These are phyloP conservation scores for Nycticebus coucang DNA, from an alignment of 2,113 vertebrate species.

Conservation along the genomic window DNA sequence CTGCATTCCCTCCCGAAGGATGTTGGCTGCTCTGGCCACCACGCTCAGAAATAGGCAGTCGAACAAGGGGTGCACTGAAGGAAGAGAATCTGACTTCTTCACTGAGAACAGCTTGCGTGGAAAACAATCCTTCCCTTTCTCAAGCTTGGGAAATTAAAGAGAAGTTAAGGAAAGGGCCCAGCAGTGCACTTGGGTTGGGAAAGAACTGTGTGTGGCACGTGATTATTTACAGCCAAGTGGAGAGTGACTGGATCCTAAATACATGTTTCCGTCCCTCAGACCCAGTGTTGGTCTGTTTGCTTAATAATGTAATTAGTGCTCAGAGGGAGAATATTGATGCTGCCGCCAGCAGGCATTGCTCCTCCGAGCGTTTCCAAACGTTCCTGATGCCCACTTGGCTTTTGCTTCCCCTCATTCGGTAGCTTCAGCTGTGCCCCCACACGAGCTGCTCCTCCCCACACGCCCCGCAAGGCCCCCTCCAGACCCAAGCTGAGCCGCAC, in stretches of 20 bases:
- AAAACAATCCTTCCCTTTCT: background rate
- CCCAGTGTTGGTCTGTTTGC: conserved; percentile 85
- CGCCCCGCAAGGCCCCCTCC: background rate
- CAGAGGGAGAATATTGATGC: conserved; percentile 84
- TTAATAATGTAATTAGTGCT: conserved; percentile 87
- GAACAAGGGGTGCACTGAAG: background rate
- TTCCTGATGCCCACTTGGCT: conserved; percentile 73
- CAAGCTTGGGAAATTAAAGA: background rate
- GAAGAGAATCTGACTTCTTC: background rate
- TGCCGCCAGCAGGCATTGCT: conserved; percentile 81
- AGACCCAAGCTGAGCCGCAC: too few relatives aligned
- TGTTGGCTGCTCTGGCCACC: background rate
- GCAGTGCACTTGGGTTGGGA: background rate
- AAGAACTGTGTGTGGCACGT: conserved; percentile 58
- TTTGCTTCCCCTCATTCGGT: background rate
- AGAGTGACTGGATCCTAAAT: conserved; percentile 80
- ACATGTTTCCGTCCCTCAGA: conserved; percentile 81
- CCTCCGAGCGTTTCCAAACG: conserved; percentile 74
- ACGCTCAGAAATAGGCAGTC: background rate
- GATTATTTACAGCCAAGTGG: conserved; percentile 66
- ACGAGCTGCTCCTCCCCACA: background rate
- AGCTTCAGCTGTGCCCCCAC: background rate
- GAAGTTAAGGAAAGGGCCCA: background rate
- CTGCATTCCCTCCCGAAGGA: background rate
- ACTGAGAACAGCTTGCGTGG: background rate